These are phyloP conservation scores for Connochaetes taurinus DNA, from an alignment of 2,113 vertebrate genomes.

Conservation along the genomic window DNA sequence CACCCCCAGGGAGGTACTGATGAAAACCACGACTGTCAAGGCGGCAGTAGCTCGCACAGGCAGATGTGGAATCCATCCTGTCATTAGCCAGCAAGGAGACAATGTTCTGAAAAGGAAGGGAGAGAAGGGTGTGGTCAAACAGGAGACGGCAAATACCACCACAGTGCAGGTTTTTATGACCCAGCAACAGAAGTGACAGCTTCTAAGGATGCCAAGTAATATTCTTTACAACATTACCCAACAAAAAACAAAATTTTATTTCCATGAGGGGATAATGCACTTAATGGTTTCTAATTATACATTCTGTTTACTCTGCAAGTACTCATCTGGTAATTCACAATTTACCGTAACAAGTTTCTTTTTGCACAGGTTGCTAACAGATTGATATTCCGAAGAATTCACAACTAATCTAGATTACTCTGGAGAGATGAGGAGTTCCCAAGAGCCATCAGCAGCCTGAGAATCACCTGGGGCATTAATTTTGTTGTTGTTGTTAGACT, in stretches of 20 bases:
- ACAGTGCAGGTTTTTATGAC: neutral
- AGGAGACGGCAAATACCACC: neutral
- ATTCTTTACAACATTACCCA: neutral
- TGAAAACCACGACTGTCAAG: neutral
- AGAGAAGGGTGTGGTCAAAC: neutral
- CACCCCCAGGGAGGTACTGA: neutral
- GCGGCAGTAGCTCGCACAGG: neutral
- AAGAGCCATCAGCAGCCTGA: neutral
- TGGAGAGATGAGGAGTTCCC: neutral
- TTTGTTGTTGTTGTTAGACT: neutral
- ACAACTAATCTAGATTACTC: neutral
- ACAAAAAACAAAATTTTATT: neutral
- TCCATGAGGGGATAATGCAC: slow-evolving; percentile 31
- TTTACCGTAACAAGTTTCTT: slow-evolving; percentile 61
- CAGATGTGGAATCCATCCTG: neutral
- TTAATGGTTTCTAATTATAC: slow-evolving; percentile 43
- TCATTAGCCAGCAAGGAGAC: neutral
- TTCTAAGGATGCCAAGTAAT: neutral
- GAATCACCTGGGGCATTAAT: neutral
- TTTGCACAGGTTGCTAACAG: slow-evolving; percentile 33
- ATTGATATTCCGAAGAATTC: slow-evolving; percentile 36
- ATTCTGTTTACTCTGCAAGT: slow-evolving; percentile 60
- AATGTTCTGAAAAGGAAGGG: neutral
- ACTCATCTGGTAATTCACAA: slow-evolving; percentile 67
- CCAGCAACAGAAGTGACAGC: neutral